Evolutionary conservation across 2,888 invertebrate genomes (phyloP), one percentile per base, ranked within the genome.

Genomic region (Orgyia antiqua): DNA sequence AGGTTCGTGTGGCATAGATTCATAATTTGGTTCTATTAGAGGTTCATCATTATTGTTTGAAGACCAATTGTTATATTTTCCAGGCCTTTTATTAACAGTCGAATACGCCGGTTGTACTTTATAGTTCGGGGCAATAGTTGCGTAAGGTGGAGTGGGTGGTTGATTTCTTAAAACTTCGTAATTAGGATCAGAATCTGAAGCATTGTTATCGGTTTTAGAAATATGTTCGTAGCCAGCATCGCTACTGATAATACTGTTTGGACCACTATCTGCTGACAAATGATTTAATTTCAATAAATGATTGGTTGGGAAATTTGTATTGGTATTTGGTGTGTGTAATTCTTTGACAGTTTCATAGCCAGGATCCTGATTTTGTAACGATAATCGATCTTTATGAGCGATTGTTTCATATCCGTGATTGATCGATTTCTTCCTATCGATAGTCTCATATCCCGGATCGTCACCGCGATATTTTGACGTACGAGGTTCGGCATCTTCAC

Each of bases 181-280:
- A 65, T 94, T 94, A 0, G 94, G 93, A 76, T 94, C 94, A 2
- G 89, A 88, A 49, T 91, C 91, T 0, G 89, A 89, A 3, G 87
- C 87, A 43, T 78, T 76, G 49, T 78, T 78, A 41, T 78, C 77
- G 24, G 65, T 58, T 48, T 82, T 80, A 13, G 84, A 72, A 10
- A 93, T 88, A 27, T 90, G 90, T 62, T 94, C 93, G 67, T 94
- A 94, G 4, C 92, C 92, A 1, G 92, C 91, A 72, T 93, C 93
- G 42, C 88, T 89, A 60, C 88, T 89, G 19, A 88, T 76, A 15
- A 88, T 80, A 63, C 90, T 89, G 49, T 89, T 87, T 0, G 89
- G 89, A 0, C 89, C 90, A 47, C 89, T 89, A 36, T 87, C 87
- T 2, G 71, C 48, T 20, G 69, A 58, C 12, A 67, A 31, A 36